Percentiles rank a stretch among this genome's conserved stretches.
Evolutionary conservation across 2,797 vertebrate genomes (phyloP).

Genomic region (Cottoperca gobio): DNA sequence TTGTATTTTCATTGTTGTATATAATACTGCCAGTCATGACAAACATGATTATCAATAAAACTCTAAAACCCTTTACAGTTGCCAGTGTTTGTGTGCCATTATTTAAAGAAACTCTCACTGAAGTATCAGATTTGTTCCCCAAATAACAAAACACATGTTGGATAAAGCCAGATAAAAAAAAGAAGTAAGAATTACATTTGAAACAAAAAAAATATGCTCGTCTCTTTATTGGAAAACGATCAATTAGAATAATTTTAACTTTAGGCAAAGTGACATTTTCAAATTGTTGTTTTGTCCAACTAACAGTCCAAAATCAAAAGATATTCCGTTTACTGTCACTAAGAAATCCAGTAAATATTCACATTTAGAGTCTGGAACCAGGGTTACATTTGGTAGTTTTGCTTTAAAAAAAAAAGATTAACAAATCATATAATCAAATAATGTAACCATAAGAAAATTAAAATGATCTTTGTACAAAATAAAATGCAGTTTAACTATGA

Average conservation of each 20-base stretch:
- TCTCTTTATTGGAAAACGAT: not conserved
- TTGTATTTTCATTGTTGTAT: conserved; percentile 54
- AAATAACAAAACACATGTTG: not conserved
- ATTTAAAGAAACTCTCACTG: not conserved
- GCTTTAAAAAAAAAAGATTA: not conserved
- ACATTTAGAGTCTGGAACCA: not conserved
- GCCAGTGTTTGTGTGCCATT: not conserved
- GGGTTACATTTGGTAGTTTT: not conserved
- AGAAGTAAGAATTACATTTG: not conserved
- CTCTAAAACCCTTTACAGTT: not conserved
- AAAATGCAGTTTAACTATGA: not conserved
- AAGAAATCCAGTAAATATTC: not conserved
- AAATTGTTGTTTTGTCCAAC: not conserved
- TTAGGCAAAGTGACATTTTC: not conserved
- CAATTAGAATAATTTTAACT: not conserved
- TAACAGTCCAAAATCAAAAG: not conserved
- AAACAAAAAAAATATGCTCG: not conserved
- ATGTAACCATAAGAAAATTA: not conserved
- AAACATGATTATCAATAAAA: conserved; percentile 61
- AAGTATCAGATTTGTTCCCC: not conserved
- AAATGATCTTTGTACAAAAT: not conserved
- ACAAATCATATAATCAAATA: not conserved
- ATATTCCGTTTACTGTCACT: not conserved
- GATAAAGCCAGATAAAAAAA: not conserved
- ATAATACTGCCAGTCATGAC: conserved; percentile 37